Evolutionary conservation across 2,113 vertebrate genomes (phyloP).

Genomic region (Odocoileus virginianus): DNA sequence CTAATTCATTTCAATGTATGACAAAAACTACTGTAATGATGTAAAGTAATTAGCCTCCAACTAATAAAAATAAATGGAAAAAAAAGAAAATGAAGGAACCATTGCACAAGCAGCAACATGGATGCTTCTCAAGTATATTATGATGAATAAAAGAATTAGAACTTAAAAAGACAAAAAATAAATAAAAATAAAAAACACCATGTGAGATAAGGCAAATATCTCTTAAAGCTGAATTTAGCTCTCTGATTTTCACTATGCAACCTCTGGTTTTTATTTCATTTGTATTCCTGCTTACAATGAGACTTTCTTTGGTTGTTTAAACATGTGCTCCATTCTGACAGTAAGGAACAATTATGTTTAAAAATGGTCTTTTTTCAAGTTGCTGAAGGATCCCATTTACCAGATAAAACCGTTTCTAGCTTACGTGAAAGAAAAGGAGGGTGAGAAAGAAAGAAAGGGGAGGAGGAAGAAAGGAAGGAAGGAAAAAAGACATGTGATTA

Average conservation of each 20-base stretch:
- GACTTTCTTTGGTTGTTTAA: background rate
- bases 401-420: background rate
- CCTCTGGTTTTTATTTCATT: background rate
- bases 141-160: too few relatives aligned
- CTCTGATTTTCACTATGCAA: background rate
- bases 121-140: too few relatives aligned
- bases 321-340: background rate
- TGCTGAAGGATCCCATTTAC: background rate
- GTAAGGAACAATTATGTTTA: background rate
- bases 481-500: background rate
- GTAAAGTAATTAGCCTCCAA: too few relatives aligned
- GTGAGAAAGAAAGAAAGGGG: accelerated
- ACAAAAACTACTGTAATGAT: too few relatives aligned
- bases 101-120: too few relatives aligned
- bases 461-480: accelerated
- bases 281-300: background rate
- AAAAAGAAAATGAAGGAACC: too few relatives aligned
- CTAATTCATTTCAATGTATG: too few relatives aligned
- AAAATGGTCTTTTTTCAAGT: background rate
- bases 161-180: too few relatives aligned
- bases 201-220: background rate
- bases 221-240: background rate
- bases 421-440: background rate
- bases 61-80: too few relatives aligned
- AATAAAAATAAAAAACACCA: background rate